Evolutionary conservation across 1,140 invertebrate genomes (phyloP), one percentile per base, ranked within the genome.

Genomic region (Solenopsis fugax): DNA sequence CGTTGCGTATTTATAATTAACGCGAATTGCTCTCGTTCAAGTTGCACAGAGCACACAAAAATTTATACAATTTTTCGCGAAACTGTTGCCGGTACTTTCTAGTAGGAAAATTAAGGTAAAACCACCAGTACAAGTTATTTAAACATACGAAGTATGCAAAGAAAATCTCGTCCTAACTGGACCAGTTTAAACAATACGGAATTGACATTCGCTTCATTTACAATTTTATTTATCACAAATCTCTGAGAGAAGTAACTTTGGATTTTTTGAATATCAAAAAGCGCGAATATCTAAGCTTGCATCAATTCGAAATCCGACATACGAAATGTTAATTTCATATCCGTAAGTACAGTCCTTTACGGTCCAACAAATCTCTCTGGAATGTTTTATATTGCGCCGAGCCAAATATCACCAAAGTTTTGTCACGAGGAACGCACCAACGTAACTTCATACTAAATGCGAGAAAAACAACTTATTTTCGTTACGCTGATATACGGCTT

Each of bases 91-190:
- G 41, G 9, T 80, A 80, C 9, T 24, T 45, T 62, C 34, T 69
- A 80, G 9, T 80, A 80, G 62, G n/a, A 54, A 80, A 80, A 54
- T 80, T 54, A 54, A 56, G 5, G 5, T 80, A 54, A 69, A 64
- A 80, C 5, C 16, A 29, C 41, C 34, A 37, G 9, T 80, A 45
- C 5, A 21, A 4, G 13, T 10, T 77, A 29, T 58, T 76, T 34
- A 76, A 58, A 80, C 34, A 13, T 21, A 29, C n/a, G 18, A 52
- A 56, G n/a, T n/a, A n/a, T n/a, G 52, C 52, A 24, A 64, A 62
- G 24, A 56, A 80, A 69, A 34, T 1, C 54, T 34, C 56, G n/a
- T 48, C 41, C 60, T 21, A 65, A 78, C 9, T 29, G 21, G n/a
- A 48, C 21, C 58, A 37, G 48, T 69, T 37, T 52, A 56, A 69